Percentiles rank a stretch among this genome's conserved stretches.
Conservation (phyloP, 2,797 vertebrate genomes). For the Acanthurus leucopareius region DNA sequence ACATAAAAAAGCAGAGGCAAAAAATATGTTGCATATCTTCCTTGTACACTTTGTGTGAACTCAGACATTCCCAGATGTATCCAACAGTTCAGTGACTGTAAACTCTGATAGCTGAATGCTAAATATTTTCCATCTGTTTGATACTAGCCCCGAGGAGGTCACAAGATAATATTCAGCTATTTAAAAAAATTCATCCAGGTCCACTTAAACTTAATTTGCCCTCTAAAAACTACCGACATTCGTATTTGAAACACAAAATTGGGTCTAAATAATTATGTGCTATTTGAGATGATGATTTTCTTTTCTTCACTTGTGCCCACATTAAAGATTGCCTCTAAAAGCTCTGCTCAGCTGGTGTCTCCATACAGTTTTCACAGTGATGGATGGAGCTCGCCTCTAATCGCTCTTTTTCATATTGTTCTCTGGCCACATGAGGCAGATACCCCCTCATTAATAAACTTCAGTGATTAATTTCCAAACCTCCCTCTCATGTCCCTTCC, state of each 20-base stretch:
- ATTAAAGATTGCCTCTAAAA: conserved; percentile 50
- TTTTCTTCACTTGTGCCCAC: conserved; percentile 23
- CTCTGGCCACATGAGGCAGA: conserved; percentile 68
- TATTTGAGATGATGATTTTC: conserved; percentile 42
- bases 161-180: conserved; percentile 5
- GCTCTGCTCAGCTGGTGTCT: conserved; percentile 42
- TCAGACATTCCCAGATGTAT: background rate
- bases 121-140: background rate
- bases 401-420: conserved; percentile 71
- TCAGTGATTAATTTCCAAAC: conserved; percentile 76
- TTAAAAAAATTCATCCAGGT: conserved; percentile 1
- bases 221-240: conserved; percentile 24
- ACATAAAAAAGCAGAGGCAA: background rate
- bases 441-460: conserved; percentile 79
- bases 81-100: background rate
- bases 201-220: conserved; percentile 7
- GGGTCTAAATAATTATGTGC: conserved; percentile 25
- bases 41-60: background rate
- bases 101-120: conserved; percentile 13
- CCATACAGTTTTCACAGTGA: conserved; percentile 62
- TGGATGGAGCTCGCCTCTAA: conserved; percentile 67
- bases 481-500: conserved; percentile 63
- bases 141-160: background rate
- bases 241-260: background rate
- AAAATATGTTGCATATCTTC: background rate